These are phyloP conservation scores for Ooceraea biroi DNA, from an alignment of 1,140 invertebrate genomes.

Conservation along the genomic window DNA sequence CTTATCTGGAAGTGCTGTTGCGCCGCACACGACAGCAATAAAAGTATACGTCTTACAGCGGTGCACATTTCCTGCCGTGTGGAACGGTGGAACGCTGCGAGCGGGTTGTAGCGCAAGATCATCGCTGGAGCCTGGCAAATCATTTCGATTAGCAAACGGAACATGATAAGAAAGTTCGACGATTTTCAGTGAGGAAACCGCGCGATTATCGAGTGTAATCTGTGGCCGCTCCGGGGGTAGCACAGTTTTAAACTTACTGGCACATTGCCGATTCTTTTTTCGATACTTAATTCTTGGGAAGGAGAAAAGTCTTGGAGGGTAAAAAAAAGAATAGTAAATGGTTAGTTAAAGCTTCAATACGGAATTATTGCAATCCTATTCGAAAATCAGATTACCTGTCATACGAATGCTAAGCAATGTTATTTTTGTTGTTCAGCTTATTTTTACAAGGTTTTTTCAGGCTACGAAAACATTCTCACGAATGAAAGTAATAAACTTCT, in stretches of 20 bases:
- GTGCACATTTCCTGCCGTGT: constrained; percentile 39
- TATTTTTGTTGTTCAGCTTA: background rate
- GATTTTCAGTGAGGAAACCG: background rate
- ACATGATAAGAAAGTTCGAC: constrained; percentile 5
- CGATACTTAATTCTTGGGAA: background rate
- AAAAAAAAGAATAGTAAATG: no score
- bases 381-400: background rate
- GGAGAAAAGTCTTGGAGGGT: background rate
- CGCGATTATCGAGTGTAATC: background rate
- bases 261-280: background rate
- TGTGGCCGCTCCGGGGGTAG: no score
- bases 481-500: no score
- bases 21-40: constrained; percentile 53
- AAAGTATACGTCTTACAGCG: constrained; percentile 43
- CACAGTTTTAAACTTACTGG: constrained; percentile 7
- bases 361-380: background rate
- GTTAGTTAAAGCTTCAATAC: no score
- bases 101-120: constrained; percentile 29
- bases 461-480: no score
- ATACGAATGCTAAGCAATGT: background rate
- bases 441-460: background rate
- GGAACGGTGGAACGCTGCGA: background rate
- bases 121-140: constrained; percentile 21
- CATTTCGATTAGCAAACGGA: constrained; percentile 14
- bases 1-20: constrained; percentile 65